These are phyloP conservation scores for Lipophrys pholis DNA, from an alignment of 2,113 vertebrate genomes.

Conservation along the genomic window DNA sequence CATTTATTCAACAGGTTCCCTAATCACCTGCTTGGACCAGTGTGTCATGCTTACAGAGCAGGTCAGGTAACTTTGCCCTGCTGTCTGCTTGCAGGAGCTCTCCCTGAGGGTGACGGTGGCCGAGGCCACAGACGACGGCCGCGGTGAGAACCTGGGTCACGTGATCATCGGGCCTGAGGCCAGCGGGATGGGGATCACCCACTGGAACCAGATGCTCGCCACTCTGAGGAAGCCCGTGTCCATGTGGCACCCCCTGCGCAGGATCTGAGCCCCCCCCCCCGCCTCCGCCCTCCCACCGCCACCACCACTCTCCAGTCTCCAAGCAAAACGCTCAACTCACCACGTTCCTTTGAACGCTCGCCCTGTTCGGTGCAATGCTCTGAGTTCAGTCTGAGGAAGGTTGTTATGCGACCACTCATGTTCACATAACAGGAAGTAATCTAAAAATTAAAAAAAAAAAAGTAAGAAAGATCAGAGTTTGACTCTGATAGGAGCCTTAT, in stretches of 20 bases:
- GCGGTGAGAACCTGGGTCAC: conserved; percentile 92
- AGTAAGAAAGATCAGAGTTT: conserved; percentile 1
- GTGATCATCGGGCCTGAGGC: conserved; percentile 94
- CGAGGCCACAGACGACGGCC: conserved; percentile 90
- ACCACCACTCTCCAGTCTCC: not conserved
- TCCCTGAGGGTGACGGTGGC: conserved; percentile 96
- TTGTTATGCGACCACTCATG: not conserved
- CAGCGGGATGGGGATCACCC: conserved; percentile 95
- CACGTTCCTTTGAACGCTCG: not conserved
- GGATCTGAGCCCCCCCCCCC: conserved; percentile 81
- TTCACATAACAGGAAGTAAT: conserved; percentile 5
- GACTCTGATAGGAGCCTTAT: not conserved
- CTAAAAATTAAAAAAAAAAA: not conserved
- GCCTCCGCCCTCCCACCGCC: not conserved
- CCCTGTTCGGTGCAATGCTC: conserved; percentile 5
- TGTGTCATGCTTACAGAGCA: conserved; percentile 36
- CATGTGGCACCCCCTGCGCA: conserved; percentile 95
- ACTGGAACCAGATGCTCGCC: conserved; percentile 99
- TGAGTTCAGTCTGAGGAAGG: conserved; percentile 7
- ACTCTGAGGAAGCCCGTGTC: conserved; percentile 95
- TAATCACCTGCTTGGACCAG: not conserved
- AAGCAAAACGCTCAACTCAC: conserved; percentile 29
- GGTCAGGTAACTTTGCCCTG: not conserved
- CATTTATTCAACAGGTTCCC: not conserved
- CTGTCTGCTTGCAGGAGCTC: conserved; percentile 86